A percentile compares a stretch with the other conserved stretches of the same genome.
These are phyloP conservation scores for Callopanchax toddi DNA, from an alignment of 2,113 vertebrate species.

Conservation along the genomic window DNA sequence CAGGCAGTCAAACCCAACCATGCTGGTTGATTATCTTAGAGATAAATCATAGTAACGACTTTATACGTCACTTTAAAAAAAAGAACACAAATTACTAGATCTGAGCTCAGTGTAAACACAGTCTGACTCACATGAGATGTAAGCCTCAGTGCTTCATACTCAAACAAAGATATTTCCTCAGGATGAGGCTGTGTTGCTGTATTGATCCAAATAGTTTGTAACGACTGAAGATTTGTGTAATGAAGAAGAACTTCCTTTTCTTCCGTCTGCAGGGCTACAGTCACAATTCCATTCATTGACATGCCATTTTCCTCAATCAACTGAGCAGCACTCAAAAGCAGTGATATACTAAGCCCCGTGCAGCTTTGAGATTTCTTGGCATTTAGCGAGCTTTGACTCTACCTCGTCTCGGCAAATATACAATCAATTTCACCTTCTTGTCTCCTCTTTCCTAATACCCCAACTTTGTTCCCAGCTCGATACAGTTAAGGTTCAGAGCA, in stretches of 20 bases:
- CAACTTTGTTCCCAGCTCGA: slow-evolving; percentile 29
- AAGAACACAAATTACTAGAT: slow-evolving; percentile 11
- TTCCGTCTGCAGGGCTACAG: slow-evolving; percentile 15
- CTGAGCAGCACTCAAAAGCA: slow-evolving; percentile 17
- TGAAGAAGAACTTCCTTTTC: slow-evolving; percentile 43
- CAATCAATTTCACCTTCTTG: slow-evolving; percentile 63
- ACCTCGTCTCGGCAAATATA: slow-evolving; percentile 55
- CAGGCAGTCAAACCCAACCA: not conserved
- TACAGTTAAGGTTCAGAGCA: slow-evolving; percentile 41
- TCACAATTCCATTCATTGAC: slow-evolving; percentile 39
- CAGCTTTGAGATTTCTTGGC: slow-evolving; percentile 53
- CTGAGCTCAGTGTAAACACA: slow-evolving; percentile 1
- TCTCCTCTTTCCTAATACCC: slow-evolving; percentile 52
- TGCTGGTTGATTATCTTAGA: slow-evolving; percentile 5
- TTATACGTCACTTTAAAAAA: slow-evolving; percentile 3
- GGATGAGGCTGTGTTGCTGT: slow-evolving; percentile 22
- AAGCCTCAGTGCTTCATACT: not conserved
- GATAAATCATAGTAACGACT: slow-evolving; percentile 11
- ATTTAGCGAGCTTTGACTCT: slow-evolving; percentile 46
- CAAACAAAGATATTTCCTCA: slow-evolving; percentile 25
- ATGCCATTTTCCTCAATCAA: slow-evolving; percentile 49
- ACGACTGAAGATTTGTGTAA: slow-evolving; percentile 50
- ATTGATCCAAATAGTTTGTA: slow-evolving; percentile 50
- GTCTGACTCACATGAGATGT: not conserved
- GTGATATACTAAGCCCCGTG: slow-evolving; percentile 19